Conservation (phyloP, 2,888 invertebrate genomes). For the Reticulitermes lucifugus region DNA sequence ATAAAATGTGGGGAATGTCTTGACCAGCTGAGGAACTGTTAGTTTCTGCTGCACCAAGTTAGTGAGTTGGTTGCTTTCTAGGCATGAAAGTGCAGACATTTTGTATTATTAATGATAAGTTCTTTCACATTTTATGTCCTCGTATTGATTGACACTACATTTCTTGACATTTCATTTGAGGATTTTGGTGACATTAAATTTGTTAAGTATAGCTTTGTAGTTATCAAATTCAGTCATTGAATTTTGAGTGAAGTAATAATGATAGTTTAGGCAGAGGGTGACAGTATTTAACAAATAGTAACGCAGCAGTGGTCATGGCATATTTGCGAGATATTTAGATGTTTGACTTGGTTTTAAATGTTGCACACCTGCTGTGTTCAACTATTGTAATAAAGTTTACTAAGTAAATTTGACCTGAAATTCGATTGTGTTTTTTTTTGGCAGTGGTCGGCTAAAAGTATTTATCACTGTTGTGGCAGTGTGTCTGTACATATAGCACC, state of each 20-base stretch:
- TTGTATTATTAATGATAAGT: background rate
- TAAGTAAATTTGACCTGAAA: background rate
- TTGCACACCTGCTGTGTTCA: too few relatives aligned
- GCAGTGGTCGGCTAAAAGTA: conserved; percentile 32
- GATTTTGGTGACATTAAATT: background rate
- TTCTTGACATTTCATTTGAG: too few relatives aligned
- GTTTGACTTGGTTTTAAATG: too few relatives aligned
- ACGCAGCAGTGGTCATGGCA: too few relatives aligned
- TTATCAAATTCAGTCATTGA: background rate
- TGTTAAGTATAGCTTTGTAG: background rate
- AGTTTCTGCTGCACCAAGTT: too few relatives aligned
- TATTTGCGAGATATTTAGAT: too few relatives aligned
- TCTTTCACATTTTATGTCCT: too few relatives aligned
- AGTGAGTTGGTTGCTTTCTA: background rate
- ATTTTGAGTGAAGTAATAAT: background rate
- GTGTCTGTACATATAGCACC: conserved; percentile 30
- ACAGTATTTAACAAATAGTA: background rate
- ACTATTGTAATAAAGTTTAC: background rate
- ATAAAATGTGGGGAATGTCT: too few relatives aligned
- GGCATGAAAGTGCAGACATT: background rate
- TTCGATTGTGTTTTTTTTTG: background rate
- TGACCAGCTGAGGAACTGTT: too few relatives aligned
- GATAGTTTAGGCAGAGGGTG: background rate
- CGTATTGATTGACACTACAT: too few relatives aligned
- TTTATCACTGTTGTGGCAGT: conserved; percentile 33